Conservation (phyloP, 2,113 vertebrate genomes). For the Tinamus guttatus region DNA sequence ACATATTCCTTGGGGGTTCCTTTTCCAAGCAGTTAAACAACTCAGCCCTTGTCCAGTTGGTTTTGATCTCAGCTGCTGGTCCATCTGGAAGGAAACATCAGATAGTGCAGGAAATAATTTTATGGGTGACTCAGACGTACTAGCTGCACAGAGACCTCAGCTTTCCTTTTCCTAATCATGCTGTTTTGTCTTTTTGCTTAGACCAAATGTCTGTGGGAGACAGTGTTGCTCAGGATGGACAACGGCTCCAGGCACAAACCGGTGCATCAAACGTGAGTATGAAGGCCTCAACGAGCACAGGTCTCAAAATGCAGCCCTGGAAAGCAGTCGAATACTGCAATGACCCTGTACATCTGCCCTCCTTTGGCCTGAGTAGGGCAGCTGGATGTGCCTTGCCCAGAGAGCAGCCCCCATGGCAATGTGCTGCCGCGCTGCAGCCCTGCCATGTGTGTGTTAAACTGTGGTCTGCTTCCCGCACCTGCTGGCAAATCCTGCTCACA, state of each 20-base stretch:
- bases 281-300: not conserved
- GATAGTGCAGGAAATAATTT: slow-evolving; percentile 62
- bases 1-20: not conserved
- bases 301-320: not conserved
- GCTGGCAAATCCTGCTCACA: not conserved
- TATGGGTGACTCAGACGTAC: slow-evolving; percentile 55
- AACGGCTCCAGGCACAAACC: slow-evolving; percentile 88
- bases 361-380: not conserved
- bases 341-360: fast-evolving
- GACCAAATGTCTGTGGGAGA: slow-evolving; percentile 93
- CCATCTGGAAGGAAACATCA: slow-evolving; percentile 67
- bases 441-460: fast-evolving
- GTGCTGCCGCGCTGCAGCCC: not conserved
- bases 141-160: slow-evolving; percentile 30
- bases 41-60: slow-evolving; percentile 50
- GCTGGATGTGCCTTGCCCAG: not conserved
- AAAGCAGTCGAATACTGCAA: not conserved
- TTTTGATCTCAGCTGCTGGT: slow-evolving; percentile 69
- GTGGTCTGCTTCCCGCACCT: not conserved
- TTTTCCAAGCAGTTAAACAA: slow-evolving; percentile 53
- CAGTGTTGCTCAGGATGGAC: slow-evolving; percentile 96
- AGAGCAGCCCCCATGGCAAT: not conserved
- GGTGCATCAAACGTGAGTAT: slow-evolving; percentile 95
- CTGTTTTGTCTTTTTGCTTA: slow-evolving; percentile 72
- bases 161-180: slow-evolving; percentile 38